A percentile compares a stretch with the other conserved stretches of the same genome.
These are phyloP conservation scores for Cepphus grylle DNA, from an alignment of 2,113 vertebrate species.

Conservation along the genomic window DNA sequence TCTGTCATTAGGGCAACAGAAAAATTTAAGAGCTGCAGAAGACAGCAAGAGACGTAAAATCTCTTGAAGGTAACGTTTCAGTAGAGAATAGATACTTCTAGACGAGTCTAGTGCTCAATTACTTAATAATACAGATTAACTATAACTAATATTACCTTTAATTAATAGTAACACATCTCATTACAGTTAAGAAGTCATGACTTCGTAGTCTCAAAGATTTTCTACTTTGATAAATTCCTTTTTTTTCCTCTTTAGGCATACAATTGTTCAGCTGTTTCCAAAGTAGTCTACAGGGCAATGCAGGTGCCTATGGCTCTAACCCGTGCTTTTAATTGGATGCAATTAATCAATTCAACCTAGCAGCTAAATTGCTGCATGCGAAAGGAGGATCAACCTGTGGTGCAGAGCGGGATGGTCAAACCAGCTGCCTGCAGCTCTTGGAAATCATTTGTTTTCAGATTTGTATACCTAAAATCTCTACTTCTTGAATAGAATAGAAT, in stretches of 20 bases:
- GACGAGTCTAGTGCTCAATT: neutral
- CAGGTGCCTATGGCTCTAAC: neutral
- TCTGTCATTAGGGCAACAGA: neutral
- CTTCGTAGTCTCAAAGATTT: neutral
- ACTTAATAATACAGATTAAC: neutral
- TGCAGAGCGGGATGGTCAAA: rapidly evolving
- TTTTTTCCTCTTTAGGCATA: neutral
- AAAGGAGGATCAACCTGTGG: neutral
- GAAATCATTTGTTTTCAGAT: neutral
- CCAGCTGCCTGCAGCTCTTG: neutral
- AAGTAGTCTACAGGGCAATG: neutral
- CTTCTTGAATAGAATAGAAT: neutral
- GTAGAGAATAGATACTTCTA: neutral
- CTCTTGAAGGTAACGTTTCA: neutral
- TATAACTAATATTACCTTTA: neutral
- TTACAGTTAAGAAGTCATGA: neutral
- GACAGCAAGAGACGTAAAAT: neutral
- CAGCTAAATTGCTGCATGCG: neutral
- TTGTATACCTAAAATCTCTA: neutral
- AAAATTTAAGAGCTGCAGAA: neutral
- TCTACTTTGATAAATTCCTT: neutral
- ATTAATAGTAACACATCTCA: neutral
- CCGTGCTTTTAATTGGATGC: neutral
- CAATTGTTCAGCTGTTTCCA: neutral
- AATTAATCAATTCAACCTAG: slow-evolving; percentile 2